Base-by-base conservation (phyloP, 2,888 invertebrate species). In the Rhagonycha lutea region DNA sequence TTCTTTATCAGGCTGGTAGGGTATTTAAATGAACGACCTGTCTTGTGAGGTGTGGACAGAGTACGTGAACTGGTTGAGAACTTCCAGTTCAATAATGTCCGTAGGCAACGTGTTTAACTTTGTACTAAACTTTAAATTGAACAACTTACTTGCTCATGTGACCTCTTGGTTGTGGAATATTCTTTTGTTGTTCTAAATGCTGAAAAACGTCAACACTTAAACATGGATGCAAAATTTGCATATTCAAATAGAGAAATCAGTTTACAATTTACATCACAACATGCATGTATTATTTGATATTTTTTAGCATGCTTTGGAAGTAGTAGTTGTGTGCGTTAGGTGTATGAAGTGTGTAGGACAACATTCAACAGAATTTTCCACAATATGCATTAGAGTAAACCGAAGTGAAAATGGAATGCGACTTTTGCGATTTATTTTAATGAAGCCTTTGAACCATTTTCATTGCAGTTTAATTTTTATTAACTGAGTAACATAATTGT, bases 121-220 rank as follows among this genome's bases (percentile, higher is more conserved):
- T 5, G 47, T n/a, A n/a, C 47, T 47, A 47, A 47, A 47, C 5
- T 47, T 47, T 47, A 47, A 47, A 63, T 29, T 11, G 26, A 47
- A 65, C 63, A 24, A 90, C 91, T 90, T 88, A 95, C 95, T 95
- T 94, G 81, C 94, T 94, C 90, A 95, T 93, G 86, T 94, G 94
- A 69, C 95, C 94, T 88, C 94, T 94, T 4, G 91, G 91, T 32
- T 91, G 89, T 70, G 93, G 90, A 18, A 92, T 90, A 28, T 87
- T 86, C 90, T 93, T 89, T 89, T 93, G 90, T 89, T 94, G 90
- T 87, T 95, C 94, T 87, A 94, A 90, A 83, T 92, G 92, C 93
- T 93, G 87, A 61, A 90, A 89, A 85, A 77, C 47, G 47, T 14
- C 23, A 70, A 69, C 28, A 61, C 29, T 61, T 68, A 23, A 29